These are phyloP conservation scores for Papilio protenor DNA, from an alignment of 2,888 invertebrate genomes.

Conservation along the genomic window DNA sequence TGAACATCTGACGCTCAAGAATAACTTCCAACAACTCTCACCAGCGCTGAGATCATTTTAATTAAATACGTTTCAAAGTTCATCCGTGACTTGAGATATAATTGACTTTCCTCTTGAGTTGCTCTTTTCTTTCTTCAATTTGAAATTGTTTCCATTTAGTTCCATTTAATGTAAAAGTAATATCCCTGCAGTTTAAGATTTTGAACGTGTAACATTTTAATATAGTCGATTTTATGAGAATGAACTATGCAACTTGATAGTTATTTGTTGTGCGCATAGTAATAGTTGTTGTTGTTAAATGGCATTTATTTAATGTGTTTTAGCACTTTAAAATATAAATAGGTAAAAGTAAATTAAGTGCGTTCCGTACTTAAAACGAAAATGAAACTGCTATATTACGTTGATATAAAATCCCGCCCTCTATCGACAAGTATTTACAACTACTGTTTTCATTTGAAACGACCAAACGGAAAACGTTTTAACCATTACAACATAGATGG, in stretches of 20 bases:
- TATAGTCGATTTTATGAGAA: neutral
- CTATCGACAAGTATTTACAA: neutral
- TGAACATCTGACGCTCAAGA: slow-evolving; percentile 46
- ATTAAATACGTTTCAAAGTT: slow-evolving; percentile 66
- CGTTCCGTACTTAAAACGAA: too few relatives aligned
- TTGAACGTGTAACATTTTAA: neutral
- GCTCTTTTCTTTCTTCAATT: slow-evolving; percentile 38
- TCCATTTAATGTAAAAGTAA: slow-evolving; percentile 20
- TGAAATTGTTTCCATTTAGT: slow-evolving; percentile 34
- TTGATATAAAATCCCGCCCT: neutral
- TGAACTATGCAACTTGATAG: neutral
- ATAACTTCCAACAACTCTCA: slow-evolving; percentile 60
- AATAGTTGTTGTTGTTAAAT: too few relatives aligned
- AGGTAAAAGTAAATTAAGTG: neutral
- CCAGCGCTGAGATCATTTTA: slow-evolving; percentile 63
- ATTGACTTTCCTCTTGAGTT: slow-evolving; percentile 47
- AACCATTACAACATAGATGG: neutral
- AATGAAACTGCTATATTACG: neutral
- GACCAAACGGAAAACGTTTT: neutral
- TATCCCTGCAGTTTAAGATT: neutral
- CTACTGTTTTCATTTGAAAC: neutral
- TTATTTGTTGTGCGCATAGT: neutral
- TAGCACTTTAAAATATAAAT: too few relatives aligned
- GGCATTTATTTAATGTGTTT: too few relatives aligned
- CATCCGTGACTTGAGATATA: slow-evolving; percentile 56